Conservation (phyloP, 2,888 invertebrate species). For the Heterodera filipjevi region DNA sequence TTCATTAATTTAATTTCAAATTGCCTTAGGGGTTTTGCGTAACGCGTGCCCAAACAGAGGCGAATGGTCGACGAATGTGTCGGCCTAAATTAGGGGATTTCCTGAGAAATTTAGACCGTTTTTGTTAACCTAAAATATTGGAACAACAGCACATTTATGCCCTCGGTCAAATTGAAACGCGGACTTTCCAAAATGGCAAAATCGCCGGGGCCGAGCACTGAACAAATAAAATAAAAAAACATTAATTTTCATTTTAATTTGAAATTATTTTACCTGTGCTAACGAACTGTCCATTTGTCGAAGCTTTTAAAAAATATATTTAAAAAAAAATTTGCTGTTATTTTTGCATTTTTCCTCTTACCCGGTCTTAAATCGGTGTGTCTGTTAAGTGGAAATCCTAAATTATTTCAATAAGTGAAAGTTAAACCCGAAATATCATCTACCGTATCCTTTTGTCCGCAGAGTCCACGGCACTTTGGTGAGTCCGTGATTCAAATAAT, state of each 20-base stretch:
- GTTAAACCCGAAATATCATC: neutral
- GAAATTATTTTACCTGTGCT: conserved; percentile 40
- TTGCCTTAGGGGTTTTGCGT: conserved; percentile 55
- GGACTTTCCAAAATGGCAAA: conserved; percentile 63
- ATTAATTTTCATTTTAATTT: neutral
- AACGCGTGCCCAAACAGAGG: conserved; percentile 49
- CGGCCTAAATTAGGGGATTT: conserved; percentile 45
- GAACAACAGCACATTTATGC: conserved; percentile 62
- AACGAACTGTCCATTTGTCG: conserved; percentile 61
- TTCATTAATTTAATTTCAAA: neutral
- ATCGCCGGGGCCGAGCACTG: conserved; percentile 59
- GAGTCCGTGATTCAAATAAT: conserved; percentile 62
- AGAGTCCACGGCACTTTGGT: conserved; percentile 64
- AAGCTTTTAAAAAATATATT: conserved; percentile 33
- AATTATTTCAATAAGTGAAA: neutral
- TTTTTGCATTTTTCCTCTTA: no score
- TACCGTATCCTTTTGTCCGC: conserved; percentile 55
- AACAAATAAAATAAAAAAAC: neutral
- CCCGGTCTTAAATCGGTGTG: conserved; percentile 58
- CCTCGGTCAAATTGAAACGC: conserved; percentile 55
- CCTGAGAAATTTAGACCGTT: neutral
- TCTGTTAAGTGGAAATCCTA: conserved; percentile 56
- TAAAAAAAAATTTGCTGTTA: no score
- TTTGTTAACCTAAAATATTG: conserved; percentile 48
- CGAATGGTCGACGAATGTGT: conserved; percentile 60